A percentile compares a stretch with the other conserved stretches of the same genome.
These are phyloP conservation scores for Pedetes capensis DNA, from an alignment of 2,113 vertebrate genomes.

Conservation along the genomic window DNA sequence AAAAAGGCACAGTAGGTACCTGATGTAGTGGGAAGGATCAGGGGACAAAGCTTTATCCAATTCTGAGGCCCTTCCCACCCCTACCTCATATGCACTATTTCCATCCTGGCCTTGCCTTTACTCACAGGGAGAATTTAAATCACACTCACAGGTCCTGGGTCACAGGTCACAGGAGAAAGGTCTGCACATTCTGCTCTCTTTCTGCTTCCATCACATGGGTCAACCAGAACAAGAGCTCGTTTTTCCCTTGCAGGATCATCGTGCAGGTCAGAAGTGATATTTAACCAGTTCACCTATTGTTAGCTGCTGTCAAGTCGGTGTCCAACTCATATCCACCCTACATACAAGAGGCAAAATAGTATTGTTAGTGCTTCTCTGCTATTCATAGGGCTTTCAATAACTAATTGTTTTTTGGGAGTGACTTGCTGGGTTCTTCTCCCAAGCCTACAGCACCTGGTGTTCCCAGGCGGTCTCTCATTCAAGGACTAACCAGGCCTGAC, in stretches of 20 bases:
- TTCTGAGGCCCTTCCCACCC: neutral
- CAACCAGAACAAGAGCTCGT: neutral
- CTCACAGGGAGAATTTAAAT: neutral
- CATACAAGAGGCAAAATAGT: no score
- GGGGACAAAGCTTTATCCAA: neutral
- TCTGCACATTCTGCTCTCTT: neutral
- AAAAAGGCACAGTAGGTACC: neutral
- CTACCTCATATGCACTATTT: neutral
- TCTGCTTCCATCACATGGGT: neutral
- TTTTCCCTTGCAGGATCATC: neutral
- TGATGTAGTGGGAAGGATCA: neutral
- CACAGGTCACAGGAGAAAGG: neutral
- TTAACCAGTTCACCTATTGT: neutral
- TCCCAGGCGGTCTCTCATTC: no score
- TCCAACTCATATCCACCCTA: no score
- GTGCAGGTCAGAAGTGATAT: neutral
- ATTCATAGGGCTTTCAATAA: no score
- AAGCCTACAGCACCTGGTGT: no score
- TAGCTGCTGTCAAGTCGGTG: no score
- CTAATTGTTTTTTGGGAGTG: no score
- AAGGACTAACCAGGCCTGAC: no score
- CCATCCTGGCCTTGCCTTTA: neutral
- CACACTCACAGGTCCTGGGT: neutral
- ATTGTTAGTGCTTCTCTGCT: no score
- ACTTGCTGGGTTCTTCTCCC: no score